A percentile compares a stretch with the other conserved stretches of the same genome.
phyloP scores from a whole-genome alignment of 1,140 invertebrate species.

The Megathymus violae region DNA sequence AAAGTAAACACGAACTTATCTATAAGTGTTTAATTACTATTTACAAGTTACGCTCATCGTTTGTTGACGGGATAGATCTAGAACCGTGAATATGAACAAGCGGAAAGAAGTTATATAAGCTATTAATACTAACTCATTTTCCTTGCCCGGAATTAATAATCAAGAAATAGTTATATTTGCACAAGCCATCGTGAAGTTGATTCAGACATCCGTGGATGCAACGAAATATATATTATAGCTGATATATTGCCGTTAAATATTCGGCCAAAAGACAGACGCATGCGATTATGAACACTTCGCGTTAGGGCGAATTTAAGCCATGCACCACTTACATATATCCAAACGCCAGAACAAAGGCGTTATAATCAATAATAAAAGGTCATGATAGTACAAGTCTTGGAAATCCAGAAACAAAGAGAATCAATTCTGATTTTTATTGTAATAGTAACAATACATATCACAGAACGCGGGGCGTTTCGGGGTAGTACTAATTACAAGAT shows the following conservation, averaged over 20 bases:
- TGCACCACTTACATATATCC: conserved; percentile 76
- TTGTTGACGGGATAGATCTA: not conserved
- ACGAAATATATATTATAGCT: conserved; percentile 21
- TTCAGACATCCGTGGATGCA: conserved; percentile 41
- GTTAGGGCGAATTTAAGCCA: conserved; percentile 60
- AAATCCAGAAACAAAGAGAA: conserved; percentile 64
- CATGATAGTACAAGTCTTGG: conserved; percentile 58
- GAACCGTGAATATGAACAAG: conserved; percentile 9
- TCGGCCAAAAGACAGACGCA: conserved; percentile 63
- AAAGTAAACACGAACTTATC: conserved; percentile 74
- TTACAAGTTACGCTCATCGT: not conserved
- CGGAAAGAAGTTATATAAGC: conserved; percentile 17
- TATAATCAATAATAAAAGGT: conserved; percentile 34
- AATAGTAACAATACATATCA: conserved; percentile 83
- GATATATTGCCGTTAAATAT: conserved; percentile 51
- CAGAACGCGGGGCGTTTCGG: conserved; percentile 82
- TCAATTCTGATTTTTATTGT: conserved; percentile 76
- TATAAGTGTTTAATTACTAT: conserved; percentile 53
- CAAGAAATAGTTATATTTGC: conserved; percentile 20
- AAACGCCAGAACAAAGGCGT: conserved; percentile 53
- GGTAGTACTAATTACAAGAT: conserved; percentile 54
- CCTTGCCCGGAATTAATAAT: conserved; percentile 35
- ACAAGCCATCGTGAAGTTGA: conserved; percentile 12
- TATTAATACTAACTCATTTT: conserved; percentile 30
- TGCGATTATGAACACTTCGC: conserved; percentile 67